Evolutionary conservation across 1,140 invertebrate genomes (phyloP), one percentile per base, ranked within the genome.

Genomic region (Ceratina calcarata): DNA sequence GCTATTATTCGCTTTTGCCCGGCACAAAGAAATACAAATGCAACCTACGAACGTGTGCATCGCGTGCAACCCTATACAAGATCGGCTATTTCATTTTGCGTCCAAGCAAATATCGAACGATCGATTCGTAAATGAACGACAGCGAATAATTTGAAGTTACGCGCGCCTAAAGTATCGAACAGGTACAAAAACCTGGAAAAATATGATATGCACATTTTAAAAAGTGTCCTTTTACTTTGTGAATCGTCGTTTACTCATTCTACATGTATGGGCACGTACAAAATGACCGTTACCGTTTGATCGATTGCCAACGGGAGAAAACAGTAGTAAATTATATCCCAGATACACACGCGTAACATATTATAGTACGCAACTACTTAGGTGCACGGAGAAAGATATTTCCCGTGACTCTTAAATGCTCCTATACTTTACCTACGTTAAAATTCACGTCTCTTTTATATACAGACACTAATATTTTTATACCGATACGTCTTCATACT

Each of bases 1-100:
- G 84, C 84, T 83, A 83, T 86, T 86, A 88, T 88, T 75, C 82
- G 82, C 79, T 81, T 10, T 79, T 76, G 83, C 83, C 67, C 71
- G 78, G 78, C 68, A 85, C 72, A 80, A 84, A 84, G 78, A 76
- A 84, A 81, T 81, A 85, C 80, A 85, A 84, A 84, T 84, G 69
- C 78, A 71, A 77, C 74, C 64, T 66, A 64, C 71, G 32, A 70
- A 75, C 70, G 79, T 68, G 84, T 79, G 72, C 67, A 64, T 71
- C 57, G 68, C 51, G 45, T 24, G 57, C 49, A 20, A 10, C 10
- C 10, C 37, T 45, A 10, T 10, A 45, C 37, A 0, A 45, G 10
- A 45, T 7, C 37, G 37, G 37, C 10, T 45, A 45, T 45, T 32
- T 45, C 37, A 10, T 45, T 45, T 45, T 45, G 6, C 10, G 37